Evolutionary conservation across 2,113 vertebrate species (phyloP).

Genomic region (Oncorhynchus nerka): DNA sequence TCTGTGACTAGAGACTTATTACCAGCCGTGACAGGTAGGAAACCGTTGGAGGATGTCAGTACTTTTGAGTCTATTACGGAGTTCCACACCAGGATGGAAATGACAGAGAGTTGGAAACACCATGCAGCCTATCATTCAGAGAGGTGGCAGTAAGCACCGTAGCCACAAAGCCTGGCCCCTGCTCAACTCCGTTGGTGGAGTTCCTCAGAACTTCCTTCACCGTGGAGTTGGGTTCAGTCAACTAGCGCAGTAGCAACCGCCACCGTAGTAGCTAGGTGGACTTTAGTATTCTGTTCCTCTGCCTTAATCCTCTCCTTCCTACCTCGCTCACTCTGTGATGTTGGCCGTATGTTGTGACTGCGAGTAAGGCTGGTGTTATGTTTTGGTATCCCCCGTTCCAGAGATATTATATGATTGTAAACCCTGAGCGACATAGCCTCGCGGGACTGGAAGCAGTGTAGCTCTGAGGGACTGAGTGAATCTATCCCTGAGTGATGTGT

Average conservation of each 20-base stretch:
- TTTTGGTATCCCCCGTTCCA: neutral
- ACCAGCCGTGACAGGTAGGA: neutral
- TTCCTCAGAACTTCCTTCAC: too few species aligned
- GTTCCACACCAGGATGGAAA: neutral
- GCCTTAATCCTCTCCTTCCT: neutral
- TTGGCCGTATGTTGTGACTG: neutral
- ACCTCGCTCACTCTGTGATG: neutral
- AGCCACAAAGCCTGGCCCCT: neutral
- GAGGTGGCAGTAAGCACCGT: neutral
- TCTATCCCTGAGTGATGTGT: neutral
- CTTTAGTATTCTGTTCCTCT: neutral
- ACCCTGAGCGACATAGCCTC: neutral
- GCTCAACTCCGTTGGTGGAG: too few species aligned
- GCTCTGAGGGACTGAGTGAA: neutral
- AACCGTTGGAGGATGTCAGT: neutral
- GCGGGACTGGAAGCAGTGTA: neutral
- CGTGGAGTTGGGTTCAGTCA: too few species aligned
- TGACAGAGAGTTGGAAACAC: neutral
- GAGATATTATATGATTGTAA: neutral
- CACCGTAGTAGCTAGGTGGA: neutral
- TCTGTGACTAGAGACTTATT: neutral
- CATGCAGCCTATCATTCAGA: neutral
- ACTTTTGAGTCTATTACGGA: neutral
- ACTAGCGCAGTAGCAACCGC: too few species aligned
- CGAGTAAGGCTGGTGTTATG: neutral